Conservation (phyloP, 2,797 vertebrate species). For the Anabacerthia variegaticeps region DNA sequence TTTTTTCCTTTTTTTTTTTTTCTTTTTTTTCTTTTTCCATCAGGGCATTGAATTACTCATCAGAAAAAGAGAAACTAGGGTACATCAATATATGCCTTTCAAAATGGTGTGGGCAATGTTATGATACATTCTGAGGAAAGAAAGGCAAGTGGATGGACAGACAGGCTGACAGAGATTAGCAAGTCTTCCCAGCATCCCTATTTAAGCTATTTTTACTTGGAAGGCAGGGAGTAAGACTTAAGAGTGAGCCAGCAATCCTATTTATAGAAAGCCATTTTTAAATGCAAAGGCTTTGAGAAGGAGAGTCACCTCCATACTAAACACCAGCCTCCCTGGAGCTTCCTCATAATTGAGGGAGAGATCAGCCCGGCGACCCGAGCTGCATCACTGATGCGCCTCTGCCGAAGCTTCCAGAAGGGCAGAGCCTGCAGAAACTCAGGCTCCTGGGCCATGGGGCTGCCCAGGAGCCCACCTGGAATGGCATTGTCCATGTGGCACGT, state of each 20-base stretch:
- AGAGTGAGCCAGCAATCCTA: conserved; percentile 85
- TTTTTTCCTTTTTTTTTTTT: background rate
- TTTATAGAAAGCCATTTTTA: conserved; percentile 87
- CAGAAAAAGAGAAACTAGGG: background rate
- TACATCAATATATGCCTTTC: background rate
- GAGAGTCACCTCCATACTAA: conserved; percentile 49
- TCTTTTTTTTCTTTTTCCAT: background rate
- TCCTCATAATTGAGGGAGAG: background rate
- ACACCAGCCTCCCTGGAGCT: conserved; percentile 1
- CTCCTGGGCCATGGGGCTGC: background rate
- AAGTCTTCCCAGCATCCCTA: conserved; percentile 75
- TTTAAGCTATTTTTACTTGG: conserved; percentile 86
- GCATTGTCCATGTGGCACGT: background rate
- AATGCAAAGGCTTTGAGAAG: conserved; percentile 69
- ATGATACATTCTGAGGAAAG: background rate
- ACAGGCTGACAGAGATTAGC: conserved; percentile 80
- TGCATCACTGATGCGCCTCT: conserved; percentile 1
- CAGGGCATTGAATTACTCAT: background rate
- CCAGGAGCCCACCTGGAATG: background rate
- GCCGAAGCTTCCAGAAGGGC: conserved; percentile 60
- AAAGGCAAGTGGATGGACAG: conserved; percentile 55
- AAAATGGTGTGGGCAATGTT: background rate
- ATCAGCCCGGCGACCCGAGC: background rate
- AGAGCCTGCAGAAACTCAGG: background rate
- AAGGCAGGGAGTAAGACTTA: conserved; percentile 84